These are phyloP conservation scores for Toxotes jaculatrix DNA, from an alignment of 2,113 vertebrate genomes.

Conservation along the genomic window DNA sequence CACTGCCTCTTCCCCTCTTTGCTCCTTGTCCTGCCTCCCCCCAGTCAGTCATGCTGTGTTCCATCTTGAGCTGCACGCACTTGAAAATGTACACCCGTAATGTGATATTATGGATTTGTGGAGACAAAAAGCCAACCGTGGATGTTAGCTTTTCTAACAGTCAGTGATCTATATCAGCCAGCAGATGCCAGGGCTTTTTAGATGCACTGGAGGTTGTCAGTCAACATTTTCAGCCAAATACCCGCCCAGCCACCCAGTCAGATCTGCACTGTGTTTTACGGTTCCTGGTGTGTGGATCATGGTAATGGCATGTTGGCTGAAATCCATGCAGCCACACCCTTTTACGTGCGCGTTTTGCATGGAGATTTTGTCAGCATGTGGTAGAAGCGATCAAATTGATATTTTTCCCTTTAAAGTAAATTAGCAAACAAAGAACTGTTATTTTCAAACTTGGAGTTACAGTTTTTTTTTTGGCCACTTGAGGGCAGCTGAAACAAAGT, in stretches of 20 bases:
- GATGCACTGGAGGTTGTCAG: conserved; percentile 5
- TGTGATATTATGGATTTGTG: conserved; percentile 41
- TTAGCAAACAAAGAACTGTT: too few species aligned
- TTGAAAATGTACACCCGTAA: conserved; percentile 12
- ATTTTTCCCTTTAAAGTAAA: too few species aligned
- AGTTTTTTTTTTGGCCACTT: too few species aligned
- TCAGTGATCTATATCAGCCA: conserved; percentile 23
- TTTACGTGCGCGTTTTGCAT: too few species aligned
- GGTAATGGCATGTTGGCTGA: background rate
- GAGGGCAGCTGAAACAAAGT: too few species aligned
- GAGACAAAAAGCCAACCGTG: background rate
- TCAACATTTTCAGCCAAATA: conserved; percentile 21
- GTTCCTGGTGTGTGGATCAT: background rate
- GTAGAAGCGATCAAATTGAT: too few species aligned
- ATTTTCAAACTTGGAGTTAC: too few species aligned
- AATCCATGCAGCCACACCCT: background rate
- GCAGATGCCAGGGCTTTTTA: background rate
- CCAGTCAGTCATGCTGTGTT: background rate
- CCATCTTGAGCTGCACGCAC: conserved; percentile 3
- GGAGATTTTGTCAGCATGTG: too few species aligned
- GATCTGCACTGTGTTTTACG: background rate
- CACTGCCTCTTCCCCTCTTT: background rate
- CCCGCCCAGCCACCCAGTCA: background rate
- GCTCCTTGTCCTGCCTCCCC: background rate
- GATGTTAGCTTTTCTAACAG: conserved; percentile 40